Evolutionary conservation across 2,888 invertebrate species (phyloP), one percentile per base, ranked within the genome.

Genomic region (Drosophila prostipennis): DNA sequence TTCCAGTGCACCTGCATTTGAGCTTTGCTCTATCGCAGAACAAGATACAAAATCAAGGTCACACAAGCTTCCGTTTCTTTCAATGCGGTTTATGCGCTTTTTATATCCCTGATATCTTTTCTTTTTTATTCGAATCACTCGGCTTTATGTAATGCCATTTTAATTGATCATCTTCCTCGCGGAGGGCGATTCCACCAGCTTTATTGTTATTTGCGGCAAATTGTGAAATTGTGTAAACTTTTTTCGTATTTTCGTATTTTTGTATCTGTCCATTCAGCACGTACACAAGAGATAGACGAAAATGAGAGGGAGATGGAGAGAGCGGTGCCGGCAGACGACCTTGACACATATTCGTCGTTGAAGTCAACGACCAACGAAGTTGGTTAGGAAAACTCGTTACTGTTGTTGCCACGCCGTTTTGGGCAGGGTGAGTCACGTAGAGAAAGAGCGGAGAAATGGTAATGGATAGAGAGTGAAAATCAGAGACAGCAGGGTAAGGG

Each of bases 21-120:
- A 61, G 64, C 59, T 76, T 60, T 54, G 19, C 29, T 43, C 42
- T 39, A 81, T 40, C 23, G 11, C 26, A 64, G 64, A 55, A 48
- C 70, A 65, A 84, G 85, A 78, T 71, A 85, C 72, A 77, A 76
- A 67, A 68, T 65, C 80, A 81, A 81, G 88, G 88, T 85, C 77
- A 57, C 10, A 14, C n/a, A 10, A 14, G 72, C 64, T 76, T 81
- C 71, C 71, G 74, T 64, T 73, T 73, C 43, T 40, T 73, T 64
- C 40, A 14, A 23, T 51, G 48, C 46, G 10, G 11, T 45, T 63
- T 53, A 16, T 14, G 42, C 42, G n/a, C 11, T 37, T 39, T 51
- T 37, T 43, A 43, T 36, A 23, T 11, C 3, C 37, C 32, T 6
- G 16, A 11, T 13, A 10, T 37, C 14, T 70, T 40, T 54, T 43